phyloP scores from a whole-genome alignment of 1,140 invertebrate species.

The Magallana gigas region DNA sequence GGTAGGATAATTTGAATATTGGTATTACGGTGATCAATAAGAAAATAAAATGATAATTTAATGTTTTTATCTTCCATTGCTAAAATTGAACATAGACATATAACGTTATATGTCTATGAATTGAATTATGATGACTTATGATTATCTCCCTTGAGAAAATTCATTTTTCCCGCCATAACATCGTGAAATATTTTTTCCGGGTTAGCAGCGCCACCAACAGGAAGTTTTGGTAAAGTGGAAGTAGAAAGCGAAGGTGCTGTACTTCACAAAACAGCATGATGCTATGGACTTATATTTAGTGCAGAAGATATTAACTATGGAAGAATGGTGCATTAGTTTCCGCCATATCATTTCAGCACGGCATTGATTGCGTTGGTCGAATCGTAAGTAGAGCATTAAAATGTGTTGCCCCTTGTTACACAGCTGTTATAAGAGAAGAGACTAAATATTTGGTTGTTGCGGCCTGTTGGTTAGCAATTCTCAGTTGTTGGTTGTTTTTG shows the following conservation, averaged over 20 bases:
- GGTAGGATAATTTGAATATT: no score
- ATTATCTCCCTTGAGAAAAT: neutral
- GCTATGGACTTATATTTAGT: neutral
- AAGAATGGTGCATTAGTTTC: slow-evolving; percentile 4
- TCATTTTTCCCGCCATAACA: neutral
- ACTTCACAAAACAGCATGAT: neutral
- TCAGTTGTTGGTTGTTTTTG: no score
- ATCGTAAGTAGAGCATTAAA: neutral
- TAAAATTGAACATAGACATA: no score
- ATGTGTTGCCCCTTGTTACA: neutral
- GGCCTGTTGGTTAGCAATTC: neutral
- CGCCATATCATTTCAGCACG: neutral
- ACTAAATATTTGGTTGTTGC: neutral
- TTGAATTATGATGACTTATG: no score
- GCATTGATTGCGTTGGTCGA: neutral
- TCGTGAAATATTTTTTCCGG: neutral
- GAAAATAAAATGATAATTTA: no score
- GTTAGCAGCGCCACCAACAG: slow-evolving; percentile 24
- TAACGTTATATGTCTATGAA: no score
- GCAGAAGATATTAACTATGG: neutral
- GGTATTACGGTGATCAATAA: no score
- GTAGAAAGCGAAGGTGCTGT: slow-evolving; percentile 17
- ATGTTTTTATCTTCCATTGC: no score
- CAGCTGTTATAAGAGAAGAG: neutral
- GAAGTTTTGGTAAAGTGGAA: slow-evolving; percentile 29